Evolutionary conservation across 2,888 invertebrate species (phyloP).

Genomic region (Sesamia inferens): DNA sequence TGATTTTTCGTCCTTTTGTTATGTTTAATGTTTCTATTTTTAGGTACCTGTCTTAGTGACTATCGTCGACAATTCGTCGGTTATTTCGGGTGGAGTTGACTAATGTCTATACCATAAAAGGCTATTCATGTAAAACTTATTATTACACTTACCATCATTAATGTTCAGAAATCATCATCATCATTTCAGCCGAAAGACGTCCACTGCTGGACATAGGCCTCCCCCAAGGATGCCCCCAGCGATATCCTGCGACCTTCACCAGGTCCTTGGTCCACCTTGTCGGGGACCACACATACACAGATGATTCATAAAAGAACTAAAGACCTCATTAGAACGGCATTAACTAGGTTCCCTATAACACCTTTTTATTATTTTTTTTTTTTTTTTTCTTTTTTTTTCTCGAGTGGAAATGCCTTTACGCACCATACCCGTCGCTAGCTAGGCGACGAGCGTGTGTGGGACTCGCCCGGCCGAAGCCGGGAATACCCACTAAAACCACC

Average conservation of each 20-base stretch:
- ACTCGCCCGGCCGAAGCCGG: too few relatives aligned
- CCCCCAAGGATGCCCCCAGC: too few relatives aligned
- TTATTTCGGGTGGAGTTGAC: conserved; percentile 21
- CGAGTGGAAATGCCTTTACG: too few relatives aligned
- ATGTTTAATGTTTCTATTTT: conserved; percentile 28
- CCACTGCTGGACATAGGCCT: too few relatives aligned
- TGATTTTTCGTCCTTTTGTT: conserved; percentile 16
- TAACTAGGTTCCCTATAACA: neutral
- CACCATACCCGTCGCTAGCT: too few relatives aligned
- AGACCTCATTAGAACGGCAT: neutral
- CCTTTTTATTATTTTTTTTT: neutral
- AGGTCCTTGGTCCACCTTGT: too few relatives aligned
- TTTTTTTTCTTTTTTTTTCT: too few relatives aligned
- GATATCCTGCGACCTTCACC: too few relatives aligned
- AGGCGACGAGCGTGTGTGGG: too few relatives aligned
- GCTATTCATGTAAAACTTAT: neutral
- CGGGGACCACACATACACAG: too few relatives aligned
- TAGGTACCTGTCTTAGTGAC: conserved; percentile 15
- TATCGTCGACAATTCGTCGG: conserved; percentile 5
- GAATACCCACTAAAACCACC: too few relatives aligned
- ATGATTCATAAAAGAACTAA: neutral
- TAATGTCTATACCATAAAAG: neutral
- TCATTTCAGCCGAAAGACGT: too few relatives aligned
- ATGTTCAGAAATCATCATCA: neutral
- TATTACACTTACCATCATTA: neutral